Base-by-base conservation (phyloP, 1,140 invertebrate genomes). In the Temnothorax nylanderi region DNA sequence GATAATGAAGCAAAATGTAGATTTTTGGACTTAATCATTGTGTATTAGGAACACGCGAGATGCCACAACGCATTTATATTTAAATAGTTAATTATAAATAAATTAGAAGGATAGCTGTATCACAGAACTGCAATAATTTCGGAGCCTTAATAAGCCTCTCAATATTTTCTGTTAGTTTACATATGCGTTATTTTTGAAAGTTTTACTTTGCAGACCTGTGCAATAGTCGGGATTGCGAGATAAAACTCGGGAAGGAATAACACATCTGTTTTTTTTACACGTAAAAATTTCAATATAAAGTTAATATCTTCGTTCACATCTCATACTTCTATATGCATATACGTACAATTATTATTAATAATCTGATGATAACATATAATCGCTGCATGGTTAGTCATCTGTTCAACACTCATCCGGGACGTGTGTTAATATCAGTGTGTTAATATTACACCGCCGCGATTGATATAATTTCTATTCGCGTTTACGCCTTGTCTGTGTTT, bases 371-470 rank as follows among this genome's bases (percentile, higher is more conserved):
- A 90, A 88, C 77, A 87, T 81, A 91, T 94, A 94, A 94, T 93
- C 92, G 91, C 88, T 93, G 91, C 89, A 92, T 94, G 51, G 93
- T 95, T 95, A 95, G 94, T 95, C 86, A 92, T 67, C 41, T 47
- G 11, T 58, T 80, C 34, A n/a, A 81, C 51, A 74, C 7, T 84
- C 86, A 86, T 92, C 91, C 92, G 11, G 65, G 89, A 93, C 85
- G 62, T 91, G 93, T 88, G 71, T 91, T 93, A 94, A 93, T 88
- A 94, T 95, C 92, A 94, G 91, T 26, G 37, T 75, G 37, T 75
- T 75, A 75, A 58, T 93, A 86, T 93, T 89, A 81, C 90, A 91
- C 84, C 41, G 49, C 77, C 88, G 86, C 88, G 87, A 86, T 87
- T 65, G 58, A 90, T 85, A 76, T 80, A 78, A 89, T 56, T 54